Conservation (phyloP, 2,113 vertebrate species). For the Hiodon tergisus region DNA sequence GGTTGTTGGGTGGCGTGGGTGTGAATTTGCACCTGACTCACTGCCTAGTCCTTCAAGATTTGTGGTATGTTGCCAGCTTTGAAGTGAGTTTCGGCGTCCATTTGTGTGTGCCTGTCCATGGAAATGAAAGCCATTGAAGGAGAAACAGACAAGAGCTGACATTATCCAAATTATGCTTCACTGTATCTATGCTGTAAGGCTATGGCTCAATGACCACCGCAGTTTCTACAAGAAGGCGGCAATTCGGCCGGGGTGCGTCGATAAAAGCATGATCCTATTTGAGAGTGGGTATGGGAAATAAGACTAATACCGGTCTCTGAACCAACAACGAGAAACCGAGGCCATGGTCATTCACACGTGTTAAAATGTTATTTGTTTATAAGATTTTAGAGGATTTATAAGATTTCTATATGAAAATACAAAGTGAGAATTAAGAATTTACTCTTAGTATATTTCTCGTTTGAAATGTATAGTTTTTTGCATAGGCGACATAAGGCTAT, state of each 20-base stretch:
- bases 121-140: not conserved
- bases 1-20: not conserved
- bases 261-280: not conserved
- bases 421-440: no score
- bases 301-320: not conserved
- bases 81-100: slow-evolving; percentile 52
- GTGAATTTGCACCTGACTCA: slow-evolving; percentile 30
- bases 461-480: no score
- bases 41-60: slow-evolving; percentile 33
- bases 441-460: no score
- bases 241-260: not conserved
- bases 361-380: no score
- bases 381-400: no score
- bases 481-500: no score
- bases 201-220: not conserved
- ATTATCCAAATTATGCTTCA: not conserved
- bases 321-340: not conserved
- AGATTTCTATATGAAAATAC: no score
- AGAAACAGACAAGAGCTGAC: not conserved
- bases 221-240: no score
- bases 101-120: slow-evolving; percentile 12
- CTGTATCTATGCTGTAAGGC: not conserved
- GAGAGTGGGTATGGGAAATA: not conserved
- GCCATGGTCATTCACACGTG: not conserved
- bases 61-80: slow-evolving; percentile 32